A percentile compares a stretch with the other conserved stretches of the same genome.
Conservation (phyloP, 2,113 vertebrate genomes). For the human region GRCh38 chr2:238378501-238379000, state of each 20-base stretch:
- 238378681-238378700: not conserved
- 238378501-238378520: not conserved
- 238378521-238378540: not conserved
- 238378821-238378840: not conserved
- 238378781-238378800: not conserved
- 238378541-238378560: not conserved
- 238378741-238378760: not conserved
- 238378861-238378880: not conserved
- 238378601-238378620: not conserved
- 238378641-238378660: not conserved
- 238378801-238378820: not conserved
- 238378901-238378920: not conserved
- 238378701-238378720: not conserved
- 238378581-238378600: not conserved
- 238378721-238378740: not conserved
- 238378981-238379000: not conserved
- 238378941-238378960: not conserved
- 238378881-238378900: too few species aligned
- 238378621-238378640: not conserved
- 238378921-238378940: too few species aligned
- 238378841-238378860: not conserved
- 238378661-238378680: not conserved
- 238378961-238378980: not conserved
- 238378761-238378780: not conserved
- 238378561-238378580: not conserved